Percentiles rank a stretch among this genome's conserved stretches.
phyloP scores from a whole-genome alignment of 2,888 invertebrate genomes.

The Plebejus anna region DNA sequence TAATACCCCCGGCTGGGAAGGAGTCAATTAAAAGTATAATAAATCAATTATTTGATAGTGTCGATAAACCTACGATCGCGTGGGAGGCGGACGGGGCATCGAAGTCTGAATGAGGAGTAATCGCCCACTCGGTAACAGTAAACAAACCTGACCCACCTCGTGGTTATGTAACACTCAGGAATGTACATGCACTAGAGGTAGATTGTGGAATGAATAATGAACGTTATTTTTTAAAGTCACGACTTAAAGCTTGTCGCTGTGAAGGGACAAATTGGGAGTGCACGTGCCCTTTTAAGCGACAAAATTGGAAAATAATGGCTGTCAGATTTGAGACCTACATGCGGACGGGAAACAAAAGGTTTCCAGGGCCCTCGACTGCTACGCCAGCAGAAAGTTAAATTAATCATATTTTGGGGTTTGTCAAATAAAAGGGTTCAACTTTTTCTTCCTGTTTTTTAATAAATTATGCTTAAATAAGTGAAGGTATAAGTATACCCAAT shows the following conservation, averaged over 20 bases:
- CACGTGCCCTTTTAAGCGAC: conserved; percentile 24
- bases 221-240: conserved; percentile 33
- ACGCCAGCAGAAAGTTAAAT: not conserved
- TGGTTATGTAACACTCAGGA: conserved; percentile 37
- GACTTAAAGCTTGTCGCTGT: conserved; percentile 30
- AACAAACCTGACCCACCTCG: conserved; percentile 38
- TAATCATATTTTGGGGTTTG: conserved; percentile 1
- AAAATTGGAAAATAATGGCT: conserved; percentile 23
- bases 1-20: conserved; percentile 14
- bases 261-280: conserved; percentile 27
- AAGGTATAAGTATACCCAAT: not conserved
- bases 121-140: conserved; percentile 71
- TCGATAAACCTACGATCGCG: conserved; percentile 37
- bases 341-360: conserved; percentile 3
- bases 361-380: conserved; percentile 11
- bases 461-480: not conserved
- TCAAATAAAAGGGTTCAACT: not conserved
- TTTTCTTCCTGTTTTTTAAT: not conserved
- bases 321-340: conserved; percentile 24
- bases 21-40: conserved; percentile 27
- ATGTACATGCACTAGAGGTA: conserved; percentile 41
- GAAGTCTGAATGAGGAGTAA: conserved; percentile 47
- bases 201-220: conserved; percentile 35
- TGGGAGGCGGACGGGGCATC: conserved; percentile 53
- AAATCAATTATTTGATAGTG: conserved; percentile 26